Percentiles rank a stretch among this genome's conserved stretches.
Evolutionary conservation across 2,888 invertebrate species (phyloP).

Genomic region (Colletes collaris): DNA sequence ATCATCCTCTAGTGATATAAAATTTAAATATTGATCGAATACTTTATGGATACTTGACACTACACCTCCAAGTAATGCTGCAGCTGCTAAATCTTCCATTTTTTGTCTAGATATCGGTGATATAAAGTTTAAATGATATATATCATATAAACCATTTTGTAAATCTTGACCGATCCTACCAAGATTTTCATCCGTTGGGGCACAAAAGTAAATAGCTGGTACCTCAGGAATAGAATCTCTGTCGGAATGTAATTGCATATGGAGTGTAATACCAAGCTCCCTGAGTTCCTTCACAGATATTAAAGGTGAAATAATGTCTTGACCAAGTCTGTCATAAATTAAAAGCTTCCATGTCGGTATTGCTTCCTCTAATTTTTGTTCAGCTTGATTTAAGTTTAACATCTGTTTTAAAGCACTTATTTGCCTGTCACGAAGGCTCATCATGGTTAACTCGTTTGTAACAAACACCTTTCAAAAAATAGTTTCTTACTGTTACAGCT

Average conservation of each 20-base stretch:
- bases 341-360: slow-evolving; percentile 98
- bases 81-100: slow-evolving; percentile 96
- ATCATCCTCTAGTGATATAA: slow-evolving; percentile 98
- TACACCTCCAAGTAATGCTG: slow-evolving; percentile 94
- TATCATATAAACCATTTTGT: slow-evolving; percentile 94
- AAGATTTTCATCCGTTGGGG: slow-evolving; percentile 97
- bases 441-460: slow-evolving; percentile 83
- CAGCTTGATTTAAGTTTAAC: slow-evolving; percentile 95
- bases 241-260: slow-evolving; percentile 96
- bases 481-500: slow-evolving; percentile 3
- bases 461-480: slow-evolving; percentile 4
- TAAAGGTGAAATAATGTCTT: slow-evolving; percentile 98
- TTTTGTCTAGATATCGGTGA: slow-evolving; percentile 96
- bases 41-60: slow-evolving; percentile 96
- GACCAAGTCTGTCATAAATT: slow-evolving; percentile 97
- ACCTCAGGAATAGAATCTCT: slow-evolving; percentile 98
- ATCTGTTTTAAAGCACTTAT: slow-evolving; percentile 96
- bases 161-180: slow-evolving; percentile 96
- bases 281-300: slow-evolving; percentile 97
- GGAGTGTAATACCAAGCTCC: slow-evolving; percentile 98
- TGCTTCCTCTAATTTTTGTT: slow-evolving; percentile 89
- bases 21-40: slow-evolving; percentile 99
- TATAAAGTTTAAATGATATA: slow-evolving; percentile 98
- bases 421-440: slow-evolving; percentile 89
- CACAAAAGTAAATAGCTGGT: slow-evolving; percentile 98